phyloP scores from a whole-genome alignment of 2,888 invertebrate genomes.

The Formica aserva region DNA sequence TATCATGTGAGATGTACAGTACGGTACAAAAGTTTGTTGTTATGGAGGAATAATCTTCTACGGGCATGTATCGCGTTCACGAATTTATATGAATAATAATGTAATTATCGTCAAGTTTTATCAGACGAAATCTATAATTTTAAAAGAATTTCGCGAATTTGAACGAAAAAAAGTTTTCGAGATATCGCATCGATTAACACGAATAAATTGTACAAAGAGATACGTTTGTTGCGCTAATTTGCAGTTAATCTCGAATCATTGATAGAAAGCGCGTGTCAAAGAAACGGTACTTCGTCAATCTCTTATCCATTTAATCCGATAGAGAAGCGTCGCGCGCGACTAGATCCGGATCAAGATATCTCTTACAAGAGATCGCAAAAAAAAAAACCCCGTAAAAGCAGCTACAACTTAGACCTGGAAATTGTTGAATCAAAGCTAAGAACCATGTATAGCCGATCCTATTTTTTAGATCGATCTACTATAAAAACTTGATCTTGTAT shows the following conservation, averaged over 20 bases:
- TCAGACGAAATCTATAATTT: not conserved
- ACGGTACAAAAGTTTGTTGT: constrained; percentile 4
- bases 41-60: not conserved
- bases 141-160: not conserved
- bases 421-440: not conserved
- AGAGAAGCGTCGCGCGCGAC: constrained; percentile 6
- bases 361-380: not conserved
- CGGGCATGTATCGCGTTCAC: not conserved
- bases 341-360: constrained; percentile 8
- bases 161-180: not conserved
- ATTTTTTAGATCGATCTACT: not conserved
- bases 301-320: constrained; percentile 21
- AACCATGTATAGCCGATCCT: not conserved
- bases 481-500: not conserved
- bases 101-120: constrained; percentile 4
- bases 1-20: constrained; percentile 44
- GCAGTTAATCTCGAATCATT: constrained; percentile 38
- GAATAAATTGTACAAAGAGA: not conserved
- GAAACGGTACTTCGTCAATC: not conserved
- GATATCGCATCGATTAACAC: not conserved
- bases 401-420: not conserved
- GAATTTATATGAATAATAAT: not conserved
- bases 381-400: no score
- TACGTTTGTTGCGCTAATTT: constrained; percentile 26
- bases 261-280: constrained; percentile 36